Percentiles rank a stretch among this genome's conserved stretches.
phyloP scores from a whole-genome alignment of 2,888 invertebrate genomes.

The Heteromurus nitidus region DNA sequence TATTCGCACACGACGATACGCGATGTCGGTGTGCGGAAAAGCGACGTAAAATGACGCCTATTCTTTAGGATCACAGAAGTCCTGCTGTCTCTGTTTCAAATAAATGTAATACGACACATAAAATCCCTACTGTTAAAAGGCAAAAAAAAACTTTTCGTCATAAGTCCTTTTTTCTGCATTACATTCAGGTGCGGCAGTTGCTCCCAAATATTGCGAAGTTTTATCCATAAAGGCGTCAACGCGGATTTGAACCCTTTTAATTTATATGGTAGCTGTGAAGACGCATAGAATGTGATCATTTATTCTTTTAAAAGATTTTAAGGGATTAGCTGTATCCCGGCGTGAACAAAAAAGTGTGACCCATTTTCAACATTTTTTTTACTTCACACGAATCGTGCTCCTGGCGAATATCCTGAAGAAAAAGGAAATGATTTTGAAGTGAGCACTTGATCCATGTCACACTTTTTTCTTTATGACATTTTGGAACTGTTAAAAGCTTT shows the following conservation, averaged over 20 bases:
- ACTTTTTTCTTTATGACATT: too few relatives aligned
- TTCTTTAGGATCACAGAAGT: conserved; percentile 8
- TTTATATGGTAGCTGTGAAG: too few relatives aligned
- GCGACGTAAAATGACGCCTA: conserved; percentile 6
- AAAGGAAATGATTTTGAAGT: too few relatives aligned
- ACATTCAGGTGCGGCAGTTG: too few relatives aligned
- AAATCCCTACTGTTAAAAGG: conserved; percentile 7
- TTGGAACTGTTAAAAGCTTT: too few relatives aligned
- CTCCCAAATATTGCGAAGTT: too few relatives aligned
- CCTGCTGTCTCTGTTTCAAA: conserved; percentile 18
- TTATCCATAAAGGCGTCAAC: too few relatives aligned
- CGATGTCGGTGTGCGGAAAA: conserved; percentile 8
- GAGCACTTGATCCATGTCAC: too few relatives aligned
- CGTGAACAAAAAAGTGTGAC: conserved; percentile 13
- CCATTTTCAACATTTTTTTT: conserved; percentile 14
- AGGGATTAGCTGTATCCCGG: conserved; percentile 22
- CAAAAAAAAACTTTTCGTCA: too few relatives aligned
- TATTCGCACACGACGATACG: conserved; percentile 22
- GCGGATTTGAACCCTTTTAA: too few relatives aligned
- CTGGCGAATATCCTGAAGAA: too few relatives aligned
- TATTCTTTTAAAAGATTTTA: background rate
- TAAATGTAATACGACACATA: conserved; percentile 17
- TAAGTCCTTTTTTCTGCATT: too few relatives aligned
- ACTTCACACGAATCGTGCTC: background rate
- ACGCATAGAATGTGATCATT: conserved; percentile 7